Evolutionary conservation across 2,888 invertebrate species (phyloP), one percentile per base, ranked within the genome.

Genomic region (Caenorhabditis sp.): DNA sequence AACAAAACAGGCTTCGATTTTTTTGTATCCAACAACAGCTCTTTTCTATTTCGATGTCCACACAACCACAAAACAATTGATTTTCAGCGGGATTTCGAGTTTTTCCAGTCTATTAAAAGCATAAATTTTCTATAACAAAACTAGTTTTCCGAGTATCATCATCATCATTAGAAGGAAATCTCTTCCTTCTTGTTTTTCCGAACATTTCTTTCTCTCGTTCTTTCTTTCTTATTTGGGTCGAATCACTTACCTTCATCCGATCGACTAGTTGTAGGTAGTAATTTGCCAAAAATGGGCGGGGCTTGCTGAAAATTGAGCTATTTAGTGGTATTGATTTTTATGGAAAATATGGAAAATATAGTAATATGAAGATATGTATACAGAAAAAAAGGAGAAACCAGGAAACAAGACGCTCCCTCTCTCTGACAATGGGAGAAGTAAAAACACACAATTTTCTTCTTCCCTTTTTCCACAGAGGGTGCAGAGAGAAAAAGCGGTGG

Each of bases 171-270:
- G 38, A 38, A 31, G 31, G 5, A 12, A 10, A 10, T 38, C 38
- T 56, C 49, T 56, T n/a, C 54, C 28, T 56, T 24, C 16, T 58
- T 7, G 31, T 31, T 38, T 44, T 68, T 41, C 44, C 44, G 63
- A 64, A 66, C 76, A 51, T 59, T 74, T 51, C 31, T 35, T 47
- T 22, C 31, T 38, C 19, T 47, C 10, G 31, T 47, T 54, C 35
- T 63, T 47, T 19, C 19, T 38, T 68, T 44, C 61, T 76, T 76
- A 76, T 76, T 66, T 68, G 76, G 76, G 76, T 76, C 76, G 58
- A 47, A 31, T 68, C 19, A 74, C 35, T 58, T 76, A 76, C 76
- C 76, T 76, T 76, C 76, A 76, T 76, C 24, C 68, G 41, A 54
- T 68, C 35, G 54, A 22, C 4, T 26, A 54, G 26, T 54, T 35